Conservation (phyloP, 2,113 vertebrate genomes). For the Epinephelus cyanopodus region DNA sequence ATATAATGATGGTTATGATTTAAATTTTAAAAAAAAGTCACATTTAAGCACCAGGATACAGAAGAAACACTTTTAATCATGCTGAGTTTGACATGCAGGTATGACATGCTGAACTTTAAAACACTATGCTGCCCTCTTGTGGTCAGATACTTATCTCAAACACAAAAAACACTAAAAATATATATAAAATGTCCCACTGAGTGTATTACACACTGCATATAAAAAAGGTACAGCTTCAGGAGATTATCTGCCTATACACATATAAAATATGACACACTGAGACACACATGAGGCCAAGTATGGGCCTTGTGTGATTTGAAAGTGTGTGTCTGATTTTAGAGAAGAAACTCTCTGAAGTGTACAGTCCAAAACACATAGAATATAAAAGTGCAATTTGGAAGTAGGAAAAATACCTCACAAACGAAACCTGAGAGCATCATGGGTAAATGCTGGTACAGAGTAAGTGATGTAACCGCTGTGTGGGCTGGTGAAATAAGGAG, state of each 20-base stretch:
- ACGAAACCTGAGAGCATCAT: constrained; percentile 31
- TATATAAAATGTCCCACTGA: neutral
- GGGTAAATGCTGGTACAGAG: constrained; percentile 29
- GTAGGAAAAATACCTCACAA: constrained; percentile 1
- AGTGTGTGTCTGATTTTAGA: neutral
- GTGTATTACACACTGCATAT: neutral
- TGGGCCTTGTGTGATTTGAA: neutral
- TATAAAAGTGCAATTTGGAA: constrained; percentile 38
- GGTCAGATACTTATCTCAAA: constrained; percentile 5
- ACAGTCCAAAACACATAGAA: constrained; percentile 5
- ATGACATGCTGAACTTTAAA: neutral
- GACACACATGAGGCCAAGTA: neutral
- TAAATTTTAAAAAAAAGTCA: no score
- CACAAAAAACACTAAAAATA: neutral
- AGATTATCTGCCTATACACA: neutral
- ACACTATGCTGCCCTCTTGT: constrained; percentile 7
- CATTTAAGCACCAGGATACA: neutral
- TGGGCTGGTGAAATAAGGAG: constrained; percentile 29
- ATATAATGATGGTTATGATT: neutral
- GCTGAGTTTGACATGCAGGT: neutral
- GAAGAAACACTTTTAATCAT: constrained; percentile 1
- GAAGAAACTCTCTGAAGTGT: neutral
- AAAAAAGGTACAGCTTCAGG: neutral
- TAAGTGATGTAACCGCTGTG: constrained; percentile 45
- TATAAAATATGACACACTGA: constrained; percentile 7